A percentile compares a stretch with the other conserved stretches of the same genome.
Conservation (phyloP, 92 coral and sea anemone genomes). For the Scolanthus callimorphus region DNA sequence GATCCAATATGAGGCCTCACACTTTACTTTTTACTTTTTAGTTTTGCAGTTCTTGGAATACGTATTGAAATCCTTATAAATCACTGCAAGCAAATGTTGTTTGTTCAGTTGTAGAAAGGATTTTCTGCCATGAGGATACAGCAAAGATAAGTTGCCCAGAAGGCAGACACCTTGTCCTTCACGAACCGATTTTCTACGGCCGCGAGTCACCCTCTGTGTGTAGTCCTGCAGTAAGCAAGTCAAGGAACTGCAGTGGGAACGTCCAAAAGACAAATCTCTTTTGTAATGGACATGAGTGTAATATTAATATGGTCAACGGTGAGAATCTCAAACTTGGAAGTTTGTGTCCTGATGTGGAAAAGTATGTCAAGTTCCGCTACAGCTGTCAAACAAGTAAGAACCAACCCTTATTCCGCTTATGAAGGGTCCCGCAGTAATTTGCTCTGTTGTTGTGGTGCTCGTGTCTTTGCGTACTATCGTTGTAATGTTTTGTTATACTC, state of each 20-base stretch:
- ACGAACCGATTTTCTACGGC: constrained; percentile 25
- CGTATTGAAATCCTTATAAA: no score
- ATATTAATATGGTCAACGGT: constrained; percentile 1
- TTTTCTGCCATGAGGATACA: constrained; percentile 30
- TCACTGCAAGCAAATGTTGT: no score
- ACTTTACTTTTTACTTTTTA: no score
- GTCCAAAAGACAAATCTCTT: not conserved
- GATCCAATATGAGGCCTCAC: no score
- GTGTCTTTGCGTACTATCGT: no score
- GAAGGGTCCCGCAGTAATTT: no score
- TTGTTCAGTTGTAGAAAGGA: constrained; percentile 49
- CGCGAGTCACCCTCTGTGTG: not conserved
- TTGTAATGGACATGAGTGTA: constrained; percentile 3
- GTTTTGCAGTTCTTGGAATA: no score
- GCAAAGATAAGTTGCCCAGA: constrained; percentile 39
- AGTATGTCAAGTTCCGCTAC: constrained; percentile 28
- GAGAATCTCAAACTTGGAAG: not conserved
- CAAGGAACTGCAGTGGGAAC: constrained; percentile 15
- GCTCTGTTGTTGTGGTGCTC: no score
- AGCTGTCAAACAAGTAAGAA: constrained; percentile 56
- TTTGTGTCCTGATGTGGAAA: constrained; percentile 15
- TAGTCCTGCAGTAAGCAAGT: not conserved
- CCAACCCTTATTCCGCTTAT: no score
- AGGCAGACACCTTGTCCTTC: constrained; percentile 23
- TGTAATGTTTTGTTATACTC: no score